Evolutionary conservation across 1,140 invertebrate species (phyloP), one percentile per base, ranked within the genome.

Genomic region (Polypedilum vanderplanki): DNA sequence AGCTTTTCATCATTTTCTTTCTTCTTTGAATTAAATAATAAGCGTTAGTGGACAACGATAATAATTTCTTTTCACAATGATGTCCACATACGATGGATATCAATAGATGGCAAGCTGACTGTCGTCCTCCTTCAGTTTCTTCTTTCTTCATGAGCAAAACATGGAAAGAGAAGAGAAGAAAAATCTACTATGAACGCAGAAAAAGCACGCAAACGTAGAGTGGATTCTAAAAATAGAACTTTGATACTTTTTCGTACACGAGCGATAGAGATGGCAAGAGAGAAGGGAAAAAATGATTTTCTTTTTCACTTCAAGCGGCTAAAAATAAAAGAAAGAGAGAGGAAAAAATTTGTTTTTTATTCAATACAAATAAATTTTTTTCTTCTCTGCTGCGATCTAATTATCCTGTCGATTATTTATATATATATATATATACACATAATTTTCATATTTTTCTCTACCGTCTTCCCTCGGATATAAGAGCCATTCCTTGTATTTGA

Each of bases 181-280:
- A 57, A 57, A 12, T 57, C 46, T 57, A 57, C 46, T 57, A 57
- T 57, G 46, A 57, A 57, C 46, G 46, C 46, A 57, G 15, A 70
- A 70, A 70, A 70, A 70, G 65, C 65, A 70, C 65, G 65, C 65
- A 70, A 70, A 20, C 65, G 65, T 70, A 70, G 17, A 70, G 65
- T 70, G 65, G 17, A 70, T 18, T 70, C 65, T 70, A 70, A 70
- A 70, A 70, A 70, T 70, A 70, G 65, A 70, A 70, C 8, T 70
- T 17, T 22, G 65, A 20, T 20, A 70, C 65, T 57, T 57, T 57
- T n/a, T 57, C 46, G n/a, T 57, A 57, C 65, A 22, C 17, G 17
- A 70, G 65, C 65, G 65, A 70, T 18, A 18, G 65, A 70, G 65
- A 70, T 70, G 65, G 65, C 20, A 70, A 10, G 17, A 70, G 17